Evolutionary conservation across 2,888 invertebrate genomes (phyloP), one percentile per base, ranked within the genome.

Genomic region (Leptinotarsa haldemani): DNA sequence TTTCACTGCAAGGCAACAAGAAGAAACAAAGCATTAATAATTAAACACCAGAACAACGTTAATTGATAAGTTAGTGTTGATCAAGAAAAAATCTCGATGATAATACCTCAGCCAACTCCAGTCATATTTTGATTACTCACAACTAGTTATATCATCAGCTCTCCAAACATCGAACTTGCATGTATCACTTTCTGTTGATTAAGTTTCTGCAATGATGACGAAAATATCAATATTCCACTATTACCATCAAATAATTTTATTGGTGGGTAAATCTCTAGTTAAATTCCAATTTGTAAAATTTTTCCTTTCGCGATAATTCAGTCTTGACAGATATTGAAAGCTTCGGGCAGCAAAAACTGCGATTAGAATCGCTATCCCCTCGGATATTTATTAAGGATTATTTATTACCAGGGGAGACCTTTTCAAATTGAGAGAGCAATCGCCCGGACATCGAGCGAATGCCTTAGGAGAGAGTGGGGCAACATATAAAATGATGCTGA

Each of bases 331-430:
- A 73, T 68, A 66, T 71, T 65, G 69, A 69, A 70, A 73, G 70
- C 52, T 70, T 25, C 70, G 73, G 67, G 56, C 56, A 68, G 66
- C 74, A 73, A 75, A 77, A 75, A 77, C 73, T 53, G 75, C 73
- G 75, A 77, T 77, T 77, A 71, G 68, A 65, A 77, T 73, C 70
- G 71, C 67, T 68, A 70, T 72, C 67, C 77, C 74, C 71, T 78
- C 73, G 77, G 78, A 78, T 78, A 80, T 79, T 79, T 80, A 80
- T 80, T 79, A 77, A 76, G 76, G 79, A 79, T 77, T 80, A 80
- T 80, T 80, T 80, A 80, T 79, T 50, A 75, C 75, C 30, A 68
- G 70, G 74, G 76, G 70, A 69, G 72, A 66, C 48, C 58, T 61
- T 75, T 52, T 61, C 40, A 67, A 50, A 70, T 63, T 47, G 67